Evolutionary conservation across 2,113 vertebrate genomes (phyloP).

Genomic region (Psophia crepitans): DNA sequence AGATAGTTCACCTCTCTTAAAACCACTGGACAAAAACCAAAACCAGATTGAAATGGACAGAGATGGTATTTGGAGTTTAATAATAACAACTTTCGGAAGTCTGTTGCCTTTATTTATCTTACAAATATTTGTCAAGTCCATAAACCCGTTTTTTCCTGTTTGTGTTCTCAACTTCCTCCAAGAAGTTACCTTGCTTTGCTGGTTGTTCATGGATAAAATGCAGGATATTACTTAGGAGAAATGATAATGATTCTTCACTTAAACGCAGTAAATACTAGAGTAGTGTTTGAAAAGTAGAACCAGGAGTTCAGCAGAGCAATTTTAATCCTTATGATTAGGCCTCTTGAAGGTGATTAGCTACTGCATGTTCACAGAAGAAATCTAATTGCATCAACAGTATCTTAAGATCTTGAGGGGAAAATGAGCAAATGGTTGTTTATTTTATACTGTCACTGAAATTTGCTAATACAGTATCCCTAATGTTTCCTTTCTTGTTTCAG

Average conservation of each 20-base stretch:
- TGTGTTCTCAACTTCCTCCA: neutral
- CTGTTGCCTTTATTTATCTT: neutral
- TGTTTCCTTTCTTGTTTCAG: conserved; percentile 67
- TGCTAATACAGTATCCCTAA: neutral
- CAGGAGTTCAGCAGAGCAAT: neutral
- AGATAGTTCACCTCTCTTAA: neutral
- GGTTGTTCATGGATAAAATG: neutral
- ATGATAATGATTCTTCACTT: neutral
- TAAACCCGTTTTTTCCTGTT: neutral
- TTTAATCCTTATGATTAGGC: neutral
- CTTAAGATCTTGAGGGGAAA: conserved; percentile 16
- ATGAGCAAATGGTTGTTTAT: conserved; percentile 3
- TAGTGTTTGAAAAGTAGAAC: neutral
- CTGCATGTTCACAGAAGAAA: conserved; percentile 71
- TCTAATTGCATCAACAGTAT: conserved; percentile 61
- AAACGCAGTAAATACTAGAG: neutral
- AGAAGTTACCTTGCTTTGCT: neutral
- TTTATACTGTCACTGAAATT: conserved; percentile 20
- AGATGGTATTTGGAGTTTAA: neutral
- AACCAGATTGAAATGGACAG: neutral
- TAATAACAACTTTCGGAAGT: neutral
- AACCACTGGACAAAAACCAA: neutral
- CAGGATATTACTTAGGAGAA: neutral
- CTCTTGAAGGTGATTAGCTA: conserved; percentile 47
- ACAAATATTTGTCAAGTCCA: neutral